These are phyloP conservation scores for Florisuga fusca DNA, from an alignment of 2,797 vertebrate species.

Conservation along the genomic window DNA sequence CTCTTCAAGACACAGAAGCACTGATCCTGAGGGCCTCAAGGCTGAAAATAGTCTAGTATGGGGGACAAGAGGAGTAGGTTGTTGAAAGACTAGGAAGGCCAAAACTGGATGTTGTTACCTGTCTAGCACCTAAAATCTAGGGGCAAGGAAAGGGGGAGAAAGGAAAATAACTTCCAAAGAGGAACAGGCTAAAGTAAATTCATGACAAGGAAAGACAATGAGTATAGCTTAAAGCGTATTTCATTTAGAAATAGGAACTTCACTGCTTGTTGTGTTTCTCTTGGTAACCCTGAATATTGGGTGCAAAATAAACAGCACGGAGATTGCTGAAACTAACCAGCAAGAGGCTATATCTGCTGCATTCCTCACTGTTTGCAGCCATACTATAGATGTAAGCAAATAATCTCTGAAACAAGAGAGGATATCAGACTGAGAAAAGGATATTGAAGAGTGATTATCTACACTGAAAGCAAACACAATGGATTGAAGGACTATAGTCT, in stretches of 20 bases:
- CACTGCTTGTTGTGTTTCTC: background rate
- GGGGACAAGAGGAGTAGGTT: background rate
- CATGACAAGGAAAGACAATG: background rate
- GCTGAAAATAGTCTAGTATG: background rate
- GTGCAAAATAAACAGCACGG: background rate
- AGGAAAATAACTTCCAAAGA: background rate
- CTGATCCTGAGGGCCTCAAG: background rate
- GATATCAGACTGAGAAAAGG: background rate
- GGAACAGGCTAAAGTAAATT: background rate
- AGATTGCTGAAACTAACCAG: background rate
- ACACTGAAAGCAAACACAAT: background rate
- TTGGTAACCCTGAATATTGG: background rate
- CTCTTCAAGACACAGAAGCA: background rate
- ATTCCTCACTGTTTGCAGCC: background rate
- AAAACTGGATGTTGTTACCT: background rate
- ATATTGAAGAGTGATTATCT: background rate
- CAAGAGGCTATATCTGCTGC: background rate
- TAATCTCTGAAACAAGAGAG: background rate
- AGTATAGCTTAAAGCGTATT: background rate
- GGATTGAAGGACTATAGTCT: background rate
- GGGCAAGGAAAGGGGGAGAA: background rate
- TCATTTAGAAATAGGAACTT: background rate
- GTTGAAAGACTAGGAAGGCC: background rate
- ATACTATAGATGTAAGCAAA: background rate
- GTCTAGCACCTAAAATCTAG: background rate